Evolutionary conservation across 2,113 vertebrate species (phyloP).

Genomic region (Enhydra lutris): DNA sequence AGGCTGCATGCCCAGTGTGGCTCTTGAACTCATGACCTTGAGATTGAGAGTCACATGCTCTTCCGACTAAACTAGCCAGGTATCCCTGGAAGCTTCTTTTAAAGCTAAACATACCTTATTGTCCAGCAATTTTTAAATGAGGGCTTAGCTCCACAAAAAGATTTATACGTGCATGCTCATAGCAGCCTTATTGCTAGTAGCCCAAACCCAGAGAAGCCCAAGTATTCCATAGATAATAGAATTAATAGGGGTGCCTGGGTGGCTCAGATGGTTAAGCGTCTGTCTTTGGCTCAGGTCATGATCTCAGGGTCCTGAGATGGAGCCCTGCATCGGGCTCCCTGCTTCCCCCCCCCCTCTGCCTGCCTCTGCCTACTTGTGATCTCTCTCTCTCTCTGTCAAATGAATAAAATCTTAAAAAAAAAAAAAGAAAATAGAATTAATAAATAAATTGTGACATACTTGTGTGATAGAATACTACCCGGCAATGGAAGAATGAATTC

Average conservation of each 20-base stretch:
- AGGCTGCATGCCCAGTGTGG: neutral
- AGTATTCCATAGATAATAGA: neutral
- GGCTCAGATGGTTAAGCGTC: too few species aligned
- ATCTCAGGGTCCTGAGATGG: too few species aligned
- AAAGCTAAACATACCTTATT: neutral
- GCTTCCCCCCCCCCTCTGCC: too few species aligned
- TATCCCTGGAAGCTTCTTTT: neutral
- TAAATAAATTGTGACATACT: neutral
- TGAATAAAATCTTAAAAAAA: too few species aligned
- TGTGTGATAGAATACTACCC: neutral
- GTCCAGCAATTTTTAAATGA: neutral
- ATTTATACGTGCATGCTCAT: neutral
- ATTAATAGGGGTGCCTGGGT: neutral
- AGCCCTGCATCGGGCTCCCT: too few species aligned
- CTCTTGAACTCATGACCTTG: neutral
- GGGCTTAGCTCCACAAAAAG: neutral
- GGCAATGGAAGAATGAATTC: neutral
- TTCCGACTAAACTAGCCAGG: neutral
- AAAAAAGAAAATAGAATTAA: neutral
- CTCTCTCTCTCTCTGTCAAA: too few species aligned
- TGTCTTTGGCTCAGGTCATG: too few species aligned
- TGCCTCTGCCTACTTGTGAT: too few species aligned
- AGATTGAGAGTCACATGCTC: neutral
- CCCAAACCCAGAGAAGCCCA: neutral
- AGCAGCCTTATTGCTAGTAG: neutral